phyloP scores from a whole-genome alignment of 2,113 vertebrate species.

The Miniopterus natalensis region DNA sequence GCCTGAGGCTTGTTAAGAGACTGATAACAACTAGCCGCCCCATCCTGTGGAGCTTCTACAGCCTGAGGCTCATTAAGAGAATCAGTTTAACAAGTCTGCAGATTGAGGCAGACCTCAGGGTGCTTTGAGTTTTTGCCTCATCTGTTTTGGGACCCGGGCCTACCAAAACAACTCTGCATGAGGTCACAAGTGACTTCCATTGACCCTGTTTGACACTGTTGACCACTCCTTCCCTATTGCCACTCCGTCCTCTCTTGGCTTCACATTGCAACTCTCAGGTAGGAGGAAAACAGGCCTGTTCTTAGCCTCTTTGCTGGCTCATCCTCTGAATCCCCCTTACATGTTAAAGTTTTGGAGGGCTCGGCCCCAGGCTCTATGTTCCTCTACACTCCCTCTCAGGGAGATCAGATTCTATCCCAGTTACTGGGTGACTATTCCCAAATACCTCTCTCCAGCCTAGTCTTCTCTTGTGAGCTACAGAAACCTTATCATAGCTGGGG shows the following conservation, averaged over 20 bases:
- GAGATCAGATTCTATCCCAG: neutral
- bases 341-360: neutral
- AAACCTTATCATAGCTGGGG: neutral
- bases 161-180: neutral
- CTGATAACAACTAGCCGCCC: too few species aligned
- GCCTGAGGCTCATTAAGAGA: too few species aligned
- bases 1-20: too few species aligned
- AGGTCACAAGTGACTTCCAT: neutral
- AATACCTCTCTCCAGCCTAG: neutral
- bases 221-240: neutral
- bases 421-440: neutral
- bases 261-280: neutral
- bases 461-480: neutral
- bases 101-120: too few species aligned
- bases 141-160: too few species aligned
- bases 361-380: neutral
- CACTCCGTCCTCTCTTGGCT: neutral
- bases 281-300: neutral
- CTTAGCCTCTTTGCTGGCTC: neutral
- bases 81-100: too few species aligned
- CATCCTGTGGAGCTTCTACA: too few species aligned
- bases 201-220: neutral
- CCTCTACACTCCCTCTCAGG: neutral
- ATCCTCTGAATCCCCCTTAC: neutral
- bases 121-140: too few species aligned